Percentiles rank a stretch among this genome's conserved stretches.
These are phyloP conservation scores for Botia almorhae DNA, from an alignment of 2,797 vertebrate species.

Conservation along the genomic window DNA sequence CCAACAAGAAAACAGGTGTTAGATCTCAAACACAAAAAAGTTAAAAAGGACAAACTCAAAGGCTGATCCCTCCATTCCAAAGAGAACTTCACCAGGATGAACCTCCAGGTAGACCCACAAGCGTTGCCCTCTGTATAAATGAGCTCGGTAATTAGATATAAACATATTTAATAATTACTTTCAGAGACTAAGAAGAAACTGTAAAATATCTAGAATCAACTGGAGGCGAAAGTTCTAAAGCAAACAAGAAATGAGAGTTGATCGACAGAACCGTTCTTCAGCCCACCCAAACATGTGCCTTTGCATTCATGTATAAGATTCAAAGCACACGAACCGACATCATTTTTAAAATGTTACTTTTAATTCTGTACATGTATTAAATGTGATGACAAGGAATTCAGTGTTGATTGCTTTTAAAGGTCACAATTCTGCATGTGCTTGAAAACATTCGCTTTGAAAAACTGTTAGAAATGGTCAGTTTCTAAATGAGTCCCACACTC, in stretches of 20 bases:
- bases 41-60: slow-evolving; percentile 14
- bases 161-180: background rate
- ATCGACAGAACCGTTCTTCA: background rate
- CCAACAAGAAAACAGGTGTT: no score
- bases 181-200: background rate
- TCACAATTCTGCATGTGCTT: slow-evolving; percentile 58
- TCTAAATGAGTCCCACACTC: slow-evolving; percentile 38
- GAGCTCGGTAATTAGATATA: background rate
- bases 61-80: slow-evolving; percentile 78
- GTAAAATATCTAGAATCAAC: background rate
- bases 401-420: slow-evolving; percentile 61
- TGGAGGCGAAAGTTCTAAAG: background rate
- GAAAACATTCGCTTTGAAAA: slow-evolving; percentile 41
- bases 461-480: slow-evolving; percentile 42
- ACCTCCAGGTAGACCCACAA: no score
- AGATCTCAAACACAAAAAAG: no score
- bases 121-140: slow-evolving; percentile 8
- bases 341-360: slow-evolving; percentile 74
- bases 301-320: background rate
- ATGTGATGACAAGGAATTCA: slow-evolving; percentile 72
- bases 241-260: background rate
- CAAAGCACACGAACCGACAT: slow-evolving; percentile 67
- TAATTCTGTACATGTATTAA: slow-evolving; percentile 82
- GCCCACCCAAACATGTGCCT: slow-evolving; percentile 6
- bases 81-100: slow-evolving; percentile 59